phyloP scores from a whole-genome alignment of 1,140 invertebrate genomes.

The Epicauta chinensis region DNA sequence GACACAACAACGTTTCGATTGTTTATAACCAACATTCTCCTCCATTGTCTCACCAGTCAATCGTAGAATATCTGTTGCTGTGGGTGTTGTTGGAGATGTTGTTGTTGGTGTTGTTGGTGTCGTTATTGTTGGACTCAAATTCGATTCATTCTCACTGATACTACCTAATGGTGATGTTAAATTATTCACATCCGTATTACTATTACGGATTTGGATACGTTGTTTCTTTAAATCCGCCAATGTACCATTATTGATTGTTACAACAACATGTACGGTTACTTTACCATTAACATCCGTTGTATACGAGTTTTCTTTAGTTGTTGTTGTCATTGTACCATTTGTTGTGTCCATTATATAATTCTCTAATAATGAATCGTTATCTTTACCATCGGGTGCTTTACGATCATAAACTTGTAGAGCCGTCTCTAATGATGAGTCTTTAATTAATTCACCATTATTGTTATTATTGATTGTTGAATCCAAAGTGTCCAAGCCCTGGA shows the following conservation, averaged over 20 bases:
- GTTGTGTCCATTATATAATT: conserved; percentile 74
- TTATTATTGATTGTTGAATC: conserved; percentile 12
- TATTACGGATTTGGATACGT: conserved; percentile 69
- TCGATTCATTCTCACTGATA: conserved; percentile 43
- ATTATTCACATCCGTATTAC: conserved; percentile 49
- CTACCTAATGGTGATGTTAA: conserved; percentile 43
- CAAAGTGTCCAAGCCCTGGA: conserved; percentile 18
- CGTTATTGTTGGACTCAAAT: conserved; percentile 26
- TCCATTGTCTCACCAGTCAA: conserved; percentile 62
- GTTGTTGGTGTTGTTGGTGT: too few relatives aligned
- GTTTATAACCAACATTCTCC: conserved; percentile 56
- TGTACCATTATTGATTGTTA: conserved; percentile 57
- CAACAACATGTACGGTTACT: conserved; percentile 76
- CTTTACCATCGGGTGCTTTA: conserved; percentile 70
- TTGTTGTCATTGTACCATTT: conserved; percentile 66
- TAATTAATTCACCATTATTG: conserved; percentile 9
- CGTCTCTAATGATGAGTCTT: conserved; percentile 41
- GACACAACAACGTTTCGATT: conserved; percentile 56
- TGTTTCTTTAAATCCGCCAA: conserved; percentile 88
- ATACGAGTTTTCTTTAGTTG: not conserved
- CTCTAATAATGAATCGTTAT: conserved; percentile 57
- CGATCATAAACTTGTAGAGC: conserved; percentile 39
- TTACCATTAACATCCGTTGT: conserved; percentile 69
- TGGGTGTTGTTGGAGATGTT: too few relatives aligned
- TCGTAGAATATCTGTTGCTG: conserved; percentile 45